Evolutionary conservation across 2,797 vertebrate genomes (phyloP).

Genomic region (Netta rufina): DNA sequence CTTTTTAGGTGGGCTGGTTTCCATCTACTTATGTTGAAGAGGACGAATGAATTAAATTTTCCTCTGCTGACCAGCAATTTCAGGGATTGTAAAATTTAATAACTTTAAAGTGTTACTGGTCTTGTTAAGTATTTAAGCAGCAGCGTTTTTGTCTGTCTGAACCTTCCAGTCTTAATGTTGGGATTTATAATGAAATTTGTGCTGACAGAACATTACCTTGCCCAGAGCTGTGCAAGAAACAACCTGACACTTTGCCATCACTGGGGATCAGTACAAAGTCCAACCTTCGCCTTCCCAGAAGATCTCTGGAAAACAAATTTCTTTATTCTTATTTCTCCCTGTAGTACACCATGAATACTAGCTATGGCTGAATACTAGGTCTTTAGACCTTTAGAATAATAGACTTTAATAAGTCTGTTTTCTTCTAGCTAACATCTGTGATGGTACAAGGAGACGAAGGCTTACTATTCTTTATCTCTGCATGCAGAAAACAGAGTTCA

Average conservation of each 20-base stretch:
- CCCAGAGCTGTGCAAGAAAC: slow-evolving; percentile 69
- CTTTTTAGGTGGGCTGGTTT: slow-evolving; percentile 94
- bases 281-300: slow-evolving; percentile 56
- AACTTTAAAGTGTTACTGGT: slow-evolving; percentile 33
- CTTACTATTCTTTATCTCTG: slow-evolving; percentile 56
- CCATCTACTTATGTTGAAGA: slow-evolving; percentile 98
- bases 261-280: slow-evolving; percentile 71
- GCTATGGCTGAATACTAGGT: slow-evolving; percentile 58
- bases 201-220: slow-evolving; percentile 73
- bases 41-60: slow-evolving; percentile 83
- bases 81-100: slow-evolving; percentile 59
- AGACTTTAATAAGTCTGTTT: slow-evolving; percentile 25
- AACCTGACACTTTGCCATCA: slow-evolving; percentile 52
- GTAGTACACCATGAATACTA: slow-evolving; percentile 14
- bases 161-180: slow-evolving; percentile 67
- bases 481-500: slow-evolving; percentile 25
- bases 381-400: no score
- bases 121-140: slow-evolving; percentile 60
- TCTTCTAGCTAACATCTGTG: slow-evolving; percentile 32
- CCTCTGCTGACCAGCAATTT: slow-evolving; percentile 46
- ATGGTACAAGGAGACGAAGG: slow-evolving; percentile 50
- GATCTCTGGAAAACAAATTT: slow-evolving; percentile 55
- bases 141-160: slow-evolving; percentile 62
- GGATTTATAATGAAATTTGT: slow-evolving; percentile 69
- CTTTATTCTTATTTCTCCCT: slow-evolving; percentile 44